Evolutionary conservation across 2,888 invertebrate species (phyloP).

Genomic region (Leptinotarsa rubiginosa): DNA sequence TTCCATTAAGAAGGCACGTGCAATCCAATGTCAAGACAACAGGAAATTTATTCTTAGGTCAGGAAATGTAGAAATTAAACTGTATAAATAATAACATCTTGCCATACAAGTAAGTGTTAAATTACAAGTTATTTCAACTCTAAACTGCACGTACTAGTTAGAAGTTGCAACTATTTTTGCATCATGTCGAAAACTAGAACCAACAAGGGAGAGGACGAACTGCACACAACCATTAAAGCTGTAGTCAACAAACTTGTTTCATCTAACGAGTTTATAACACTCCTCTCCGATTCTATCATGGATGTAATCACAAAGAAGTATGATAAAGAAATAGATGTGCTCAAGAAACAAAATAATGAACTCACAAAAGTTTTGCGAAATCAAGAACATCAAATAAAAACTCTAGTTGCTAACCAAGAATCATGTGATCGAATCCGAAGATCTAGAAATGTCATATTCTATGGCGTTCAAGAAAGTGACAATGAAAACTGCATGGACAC

Average conservation of each 20-base stretch:
- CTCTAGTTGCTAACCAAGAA: constrained; percentile 13
- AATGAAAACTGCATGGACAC: constrained; percentile 7
- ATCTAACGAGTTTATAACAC: constrained; percentile 9
- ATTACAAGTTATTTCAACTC: too few species aligned
- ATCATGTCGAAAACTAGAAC: constrained; percentile 19
- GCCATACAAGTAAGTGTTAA: too few species aligned
- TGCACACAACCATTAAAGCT: constrained; percentile 22
- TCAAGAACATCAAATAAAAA: constrained; percentile 4
- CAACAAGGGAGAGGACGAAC: constrained; percentile 22
- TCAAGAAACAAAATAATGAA: constrained; percentile 8
- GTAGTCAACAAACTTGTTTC: constrained; percentile 19
- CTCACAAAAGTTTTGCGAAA: background rate
- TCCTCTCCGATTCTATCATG: constrained; percentile 17
- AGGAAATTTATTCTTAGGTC: too few species aligned
- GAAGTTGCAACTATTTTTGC: constrained; percentile 18
- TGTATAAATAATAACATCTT: too few species aligned
- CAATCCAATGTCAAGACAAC: too few species aligned
- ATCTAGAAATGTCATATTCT: constrained; percentile 9
- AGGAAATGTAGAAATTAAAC: too few species aligned
- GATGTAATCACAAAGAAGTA: constrained; percentile 20
- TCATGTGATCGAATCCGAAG: constrained; percentile 4
- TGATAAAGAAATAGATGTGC: constrained; percentile 21
- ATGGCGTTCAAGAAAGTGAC: constrained; percentile 1
- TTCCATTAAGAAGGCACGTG: too few species aligned
- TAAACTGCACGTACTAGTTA: constrained; percentile 16